Conservation (phyloP, 2,797 vertebrate species). For the Eulemur coronatus region DNA sequence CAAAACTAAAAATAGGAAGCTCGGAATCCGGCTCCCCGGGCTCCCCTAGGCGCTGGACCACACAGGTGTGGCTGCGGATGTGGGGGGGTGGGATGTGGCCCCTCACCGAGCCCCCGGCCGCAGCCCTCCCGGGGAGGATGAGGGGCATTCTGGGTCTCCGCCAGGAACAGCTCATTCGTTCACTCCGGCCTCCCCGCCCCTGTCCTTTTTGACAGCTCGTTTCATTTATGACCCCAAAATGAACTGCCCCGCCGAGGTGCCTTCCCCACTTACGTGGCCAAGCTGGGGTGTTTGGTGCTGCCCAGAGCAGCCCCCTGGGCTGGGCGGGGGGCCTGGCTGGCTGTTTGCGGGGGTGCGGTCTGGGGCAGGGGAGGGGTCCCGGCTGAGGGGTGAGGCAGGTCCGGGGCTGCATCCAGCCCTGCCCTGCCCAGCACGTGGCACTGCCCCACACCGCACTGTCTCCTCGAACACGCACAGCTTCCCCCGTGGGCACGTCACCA, state of each 20-base stretch:
- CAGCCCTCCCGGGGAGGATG: conserved; percentile 19
- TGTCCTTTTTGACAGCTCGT: conserved; percentile 77
- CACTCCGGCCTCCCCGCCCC: conserved; percentile 56
- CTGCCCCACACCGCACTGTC: not conserved
- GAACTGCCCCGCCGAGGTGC: conserved; percentile 76
- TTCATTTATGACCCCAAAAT: conserved; percentile 81
- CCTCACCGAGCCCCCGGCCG: not conserved
- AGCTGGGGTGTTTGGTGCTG: conserved; percentile 58
- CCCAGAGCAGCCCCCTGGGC: not conserved
- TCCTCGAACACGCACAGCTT: not conserved
- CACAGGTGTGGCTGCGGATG: conserved; percentile 24
- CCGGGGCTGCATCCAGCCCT: not conserved
- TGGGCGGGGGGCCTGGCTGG: not conserved
- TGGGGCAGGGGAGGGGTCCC: not conserved
- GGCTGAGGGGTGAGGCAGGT: not conserved
- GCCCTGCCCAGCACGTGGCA: not conserved
- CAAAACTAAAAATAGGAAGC: conserved; percentile 67
- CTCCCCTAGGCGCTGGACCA: conserved; percentile 50
- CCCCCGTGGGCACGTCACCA: not conserved
- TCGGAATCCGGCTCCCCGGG: conserved; percentile 2
- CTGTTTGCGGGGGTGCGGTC: not conserved
- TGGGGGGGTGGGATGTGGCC: not conserved
- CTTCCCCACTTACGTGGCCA: conserved; percentile 11
- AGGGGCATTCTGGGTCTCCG: conserved; percentile 59
- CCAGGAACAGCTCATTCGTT: conserved; percentile 81